Base-by-base conservation (phyloP, 2,888 invertebrate genomes). In the Notodonta dromedarius region DNA sequence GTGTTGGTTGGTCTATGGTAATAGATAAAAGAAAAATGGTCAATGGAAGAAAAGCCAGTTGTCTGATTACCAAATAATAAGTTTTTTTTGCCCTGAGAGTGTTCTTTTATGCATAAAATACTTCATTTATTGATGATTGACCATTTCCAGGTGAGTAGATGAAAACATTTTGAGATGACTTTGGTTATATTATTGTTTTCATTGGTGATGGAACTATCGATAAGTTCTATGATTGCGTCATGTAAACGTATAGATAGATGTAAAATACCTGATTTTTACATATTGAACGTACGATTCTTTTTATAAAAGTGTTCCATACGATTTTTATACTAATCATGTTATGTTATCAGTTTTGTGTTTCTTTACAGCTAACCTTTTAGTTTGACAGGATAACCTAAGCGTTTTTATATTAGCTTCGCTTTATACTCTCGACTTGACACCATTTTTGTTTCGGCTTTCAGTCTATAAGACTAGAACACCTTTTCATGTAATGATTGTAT, bases 181-280 rank as follows among this genome's bases (percentile, higher is more conserved):
- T 88, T 88, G 88, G 87, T 89, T 89, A 89, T 89, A 87, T 86
- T 86, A 83, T 86, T 90, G 89, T 91, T 90, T 90, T 91, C 86
- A 84, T 89, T 84, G 79, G 81, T 83, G 83, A 82, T 82, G 79
- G 79, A 86, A 85, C 83, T 86, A 85, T 85, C 80, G 87, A 79
- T 87, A 87, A 78, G 80, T 90, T 85, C 77, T 84, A 74, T 87
- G 93, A 94, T 93, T 93, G 93, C 93, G 93, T 93, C 93, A 93
- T 88, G 87, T 88, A 89, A 90, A 87, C 82, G 83, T 86, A 85
- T 85, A 86, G 82, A 75, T 87, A 42, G 13, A 83, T 79, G 81
- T 75, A 77, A 75, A 79, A 78, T 72, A 82, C 74, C 69, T 71
- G 65, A 75, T 79, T 78, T 44, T 44, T 12, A 56, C 42, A 24